Evolutionary conservation across 2,113 vertebrate genomes (phyloP).

Genomic region (Taxidea taxus): DNA sequence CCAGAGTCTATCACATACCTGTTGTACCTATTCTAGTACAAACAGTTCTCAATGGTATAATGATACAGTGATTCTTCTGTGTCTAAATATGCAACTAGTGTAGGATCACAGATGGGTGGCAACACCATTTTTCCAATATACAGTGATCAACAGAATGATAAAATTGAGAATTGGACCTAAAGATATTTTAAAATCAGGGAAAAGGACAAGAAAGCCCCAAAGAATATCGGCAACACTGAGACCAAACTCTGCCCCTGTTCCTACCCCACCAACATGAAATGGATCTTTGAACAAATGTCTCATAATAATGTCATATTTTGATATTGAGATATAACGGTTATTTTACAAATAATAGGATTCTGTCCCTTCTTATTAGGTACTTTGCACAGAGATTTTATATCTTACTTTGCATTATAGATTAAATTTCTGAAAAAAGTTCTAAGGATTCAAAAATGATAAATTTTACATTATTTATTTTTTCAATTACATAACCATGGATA

Average conservation of each 20-base stretch:
- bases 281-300: neutral
- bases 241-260: neutral
- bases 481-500: neutral
- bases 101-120: neutral
- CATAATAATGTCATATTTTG: neutral
- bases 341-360: neutral
- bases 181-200: neutral
- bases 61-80: neutral
- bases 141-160: neutral
- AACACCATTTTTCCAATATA: neutral
- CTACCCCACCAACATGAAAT: neutral
- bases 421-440: neutral
- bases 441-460: neutral
- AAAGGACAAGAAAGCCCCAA: neutral
- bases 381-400: neutral
- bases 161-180: neutral
- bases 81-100: neutral
- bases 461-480: neutral
- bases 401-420: neutral
- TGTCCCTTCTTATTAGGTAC: neutral
- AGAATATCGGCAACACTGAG: neutral
- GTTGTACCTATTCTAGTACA: neutral
- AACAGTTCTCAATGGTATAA: neutral
- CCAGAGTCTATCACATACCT: neutral
- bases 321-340: neutral